These are phyloP conservation scores for Taurulus bubalis DNA, from an alignment of 2,113 vertebrate species.

Conservation along the genomic window DNA sequence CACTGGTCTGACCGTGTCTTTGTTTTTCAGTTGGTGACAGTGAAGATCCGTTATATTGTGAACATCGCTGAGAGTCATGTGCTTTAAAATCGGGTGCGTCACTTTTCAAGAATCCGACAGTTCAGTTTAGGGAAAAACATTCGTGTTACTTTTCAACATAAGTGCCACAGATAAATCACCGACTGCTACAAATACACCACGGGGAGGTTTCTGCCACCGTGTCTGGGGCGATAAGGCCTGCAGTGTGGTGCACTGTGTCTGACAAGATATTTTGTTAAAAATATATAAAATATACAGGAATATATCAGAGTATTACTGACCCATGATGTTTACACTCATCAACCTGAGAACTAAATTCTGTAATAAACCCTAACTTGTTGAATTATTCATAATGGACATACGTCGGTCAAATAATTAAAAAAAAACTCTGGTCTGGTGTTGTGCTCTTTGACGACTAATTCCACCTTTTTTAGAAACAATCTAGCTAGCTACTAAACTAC, in stretches of 20 bases:
- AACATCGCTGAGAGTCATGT: conserved; percentile 8
- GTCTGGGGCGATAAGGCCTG: not conserved
- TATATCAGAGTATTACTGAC: conserved; percentile 11
- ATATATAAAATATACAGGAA: not conserved
- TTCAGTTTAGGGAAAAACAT: not conserved
- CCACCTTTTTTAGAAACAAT: not conserved
- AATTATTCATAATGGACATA: not conserved
- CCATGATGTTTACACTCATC: not conserved
- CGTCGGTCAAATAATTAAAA: not conserved
- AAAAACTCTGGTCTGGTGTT: not conserved
- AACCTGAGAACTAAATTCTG: not conserved
- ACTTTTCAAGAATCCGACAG: not conserved
- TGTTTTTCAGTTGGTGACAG: not conserved
- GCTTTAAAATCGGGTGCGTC: not conserved
- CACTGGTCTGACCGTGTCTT: conserved; percentile 8
- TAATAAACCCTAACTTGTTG: not conserved
- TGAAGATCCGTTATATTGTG: conserved; percentile 9
- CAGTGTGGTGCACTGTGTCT: not conserved
- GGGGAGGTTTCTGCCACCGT: not conserved
- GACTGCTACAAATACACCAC: conserved; percentile 22
- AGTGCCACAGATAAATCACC: conserved; percentile 18
- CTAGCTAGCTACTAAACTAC: not conserved
- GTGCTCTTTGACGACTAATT: not conserved
- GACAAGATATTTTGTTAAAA: not conserved
- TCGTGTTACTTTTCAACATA: conserved; percentile 25